phyloP scores from a whole-genome alignment of 2,797 vertebrate genomes.

The Graptemys geographica region DNA sequence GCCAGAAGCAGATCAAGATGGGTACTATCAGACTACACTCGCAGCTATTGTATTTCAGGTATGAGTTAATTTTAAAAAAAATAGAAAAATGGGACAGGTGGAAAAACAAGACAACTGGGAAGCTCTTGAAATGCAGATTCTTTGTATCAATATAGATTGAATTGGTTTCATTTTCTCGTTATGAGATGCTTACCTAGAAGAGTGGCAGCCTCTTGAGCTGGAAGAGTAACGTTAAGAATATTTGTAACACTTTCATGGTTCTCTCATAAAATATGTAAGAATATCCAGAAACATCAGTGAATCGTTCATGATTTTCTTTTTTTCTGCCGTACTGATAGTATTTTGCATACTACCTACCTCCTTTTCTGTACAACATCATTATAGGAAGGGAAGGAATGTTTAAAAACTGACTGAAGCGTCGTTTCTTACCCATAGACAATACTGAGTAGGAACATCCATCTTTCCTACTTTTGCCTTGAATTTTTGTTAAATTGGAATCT shows the following conservation, averaged over 20 bases:
- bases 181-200: neutral
- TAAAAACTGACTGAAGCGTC: neutral
- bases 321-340: neutral
- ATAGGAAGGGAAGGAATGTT: neutral
- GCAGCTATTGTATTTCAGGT: conserved; percentile 99
- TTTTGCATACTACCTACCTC: neutral
- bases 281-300: neutral
- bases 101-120: neutral
- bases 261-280: neutral
- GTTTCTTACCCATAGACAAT: neutral
- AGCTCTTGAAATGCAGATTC: neutral
- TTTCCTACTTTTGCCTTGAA: neutral
- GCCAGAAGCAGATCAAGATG: conserved; percentile 96
- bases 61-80: neutral
- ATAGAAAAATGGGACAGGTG: neutral
- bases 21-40: conserved; percentile 96
- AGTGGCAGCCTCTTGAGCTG: neutral
- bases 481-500: neutral
- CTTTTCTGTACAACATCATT: neutral
- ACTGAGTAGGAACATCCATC: neutral
- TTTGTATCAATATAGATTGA: neutral
- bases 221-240: neutral
- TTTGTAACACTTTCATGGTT: neutral
- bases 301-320: neutral
- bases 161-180: neutral